Conservation (phyloP, 2,888 invertebrate genomes). For the Taphrorychus bicolor region DNA sequence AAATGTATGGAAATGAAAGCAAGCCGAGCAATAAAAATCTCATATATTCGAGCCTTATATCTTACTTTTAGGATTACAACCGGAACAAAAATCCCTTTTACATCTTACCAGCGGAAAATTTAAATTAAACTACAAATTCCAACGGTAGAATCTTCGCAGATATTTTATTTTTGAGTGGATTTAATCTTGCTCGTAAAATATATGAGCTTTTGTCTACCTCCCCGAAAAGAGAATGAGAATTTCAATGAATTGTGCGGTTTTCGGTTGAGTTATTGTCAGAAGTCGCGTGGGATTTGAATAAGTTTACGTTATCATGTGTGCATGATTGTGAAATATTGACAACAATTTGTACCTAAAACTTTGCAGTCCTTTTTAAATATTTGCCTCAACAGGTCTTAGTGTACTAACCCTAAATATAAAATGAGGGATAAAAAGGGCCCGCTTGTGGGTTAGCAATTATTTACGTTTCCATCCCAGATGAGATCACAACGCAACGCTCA, state of each 20-base stretch:
- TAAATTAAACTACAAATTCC: slow-evolving; percentile 10
- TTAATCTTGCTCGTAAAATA: slow-evolving; percentile 8
- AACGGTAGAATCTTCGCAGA: background rate
- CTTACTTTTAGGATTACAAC: background rate
- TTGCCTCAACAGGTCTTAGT: no score
- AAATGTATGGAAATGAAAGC: background rate
- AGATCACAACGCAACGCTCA: slow-evolving; percentile 2
- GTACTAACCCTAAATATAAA: no score
- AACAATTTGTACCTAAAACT: no score
- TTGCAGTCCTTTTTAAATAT: no score
- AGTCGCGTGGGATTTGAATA: background rate
- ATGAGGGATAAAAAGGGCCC: background rate
- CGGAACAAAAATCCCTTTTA: slow-evolving; percentile 3
- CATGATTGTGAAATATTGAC: background rate
- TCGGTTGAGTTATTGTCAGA: background rate
- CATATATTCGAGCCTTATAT: background rate
- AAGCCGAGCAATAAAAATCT: background rate
- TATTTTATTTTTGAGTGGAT: slow-evolving; percentile 14
- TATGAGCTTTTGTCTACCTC: slow-evolving; percentile 5
- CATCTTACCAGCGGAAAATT: slow-evolving; percentile 6
- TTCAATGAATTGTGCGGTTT: background rate
- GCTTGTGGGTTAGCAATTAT: slow-evolving; percentile 7
- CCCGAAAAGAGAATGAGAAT: background rate
- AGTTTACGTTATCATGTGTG: background rate
- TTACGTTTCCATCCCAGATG: background rate